phyloP scores from a whole-genome alignment of 2,888 invertebrate genomes.

The Apotomis capreana region DNA sequence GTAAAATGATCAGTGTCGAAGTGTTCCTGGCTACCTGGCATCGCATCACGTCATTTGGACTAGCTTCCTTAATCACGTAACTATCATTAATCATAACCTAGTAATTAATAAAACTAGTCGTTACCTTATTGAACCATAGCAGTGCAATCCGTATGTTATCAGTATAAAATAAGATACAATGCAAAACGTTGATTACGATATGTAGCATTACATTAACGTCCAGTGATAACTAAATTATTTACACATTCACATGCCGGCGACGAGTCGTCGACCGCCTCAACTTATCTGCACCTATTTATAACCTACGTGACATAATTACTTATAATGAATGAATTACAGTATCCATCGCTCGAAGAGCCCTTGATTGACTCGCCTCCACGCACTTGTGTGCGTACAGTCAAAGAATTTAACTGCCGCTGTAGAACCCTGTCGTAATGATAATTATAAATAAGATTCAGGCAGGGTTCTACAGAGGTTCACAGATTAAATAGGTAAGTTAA shows the following conservation, averaged over 20 bases:
- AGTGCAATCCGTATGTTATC: slow-evolving; percentile 59
- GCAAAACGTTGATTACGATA: slow-evolving; percentile 55
- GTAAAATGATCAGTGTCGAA: slow-evolving; percentile 44
- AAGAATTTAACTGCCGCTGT: slow-evolving; percentile 9
- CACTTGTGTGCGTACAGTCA: slow-evolving; percentile 22
- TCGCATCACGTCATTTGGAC: slow-evolving; percentile 81
- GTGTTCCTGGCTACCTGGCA: slow-evolving; percentile 72
- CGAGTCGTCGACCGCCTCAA: slow-evolving; percentile 37
- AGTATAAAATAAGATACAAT: slow-evolving; percentile 63
- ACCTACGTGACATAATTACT: slow-evolving; percentile 38
- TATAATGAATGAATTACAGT: slow-evolving; percentile 38
- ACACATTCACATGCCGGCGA: slow-evolving; percentile 52
- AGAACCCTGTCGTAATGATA: background rate
- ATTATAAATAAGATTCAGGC: background rate
- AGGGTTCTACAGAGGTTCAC: slow-evolving; percentile 18
- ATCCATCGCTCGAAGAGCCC: slow-evolving; percentile 36
- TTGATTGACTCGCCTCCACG: slow-evolving; percentile 14
- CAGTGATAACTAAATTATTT: slow-evolving; percentile 56
- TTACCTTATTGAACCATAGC: slow-evolving; percentile 64
- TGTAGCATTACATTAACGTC: slow-evolving; percentile 49
- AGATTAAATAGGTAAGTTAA: slow-evolving; percentile 25
- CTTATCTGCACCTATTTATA: slow-evolving; percentile 41
- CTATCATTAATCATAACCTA: slow-evolving; percentile 66
- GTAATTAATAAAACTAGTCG: slow-evolving; percentile 81
- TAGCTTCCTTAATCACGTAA: slow-evolving; percentile 81